Evolutionary conservation across 2,113 vertebrate species (phyloP).

Genomic region (Junco hyemalis): DNA sequence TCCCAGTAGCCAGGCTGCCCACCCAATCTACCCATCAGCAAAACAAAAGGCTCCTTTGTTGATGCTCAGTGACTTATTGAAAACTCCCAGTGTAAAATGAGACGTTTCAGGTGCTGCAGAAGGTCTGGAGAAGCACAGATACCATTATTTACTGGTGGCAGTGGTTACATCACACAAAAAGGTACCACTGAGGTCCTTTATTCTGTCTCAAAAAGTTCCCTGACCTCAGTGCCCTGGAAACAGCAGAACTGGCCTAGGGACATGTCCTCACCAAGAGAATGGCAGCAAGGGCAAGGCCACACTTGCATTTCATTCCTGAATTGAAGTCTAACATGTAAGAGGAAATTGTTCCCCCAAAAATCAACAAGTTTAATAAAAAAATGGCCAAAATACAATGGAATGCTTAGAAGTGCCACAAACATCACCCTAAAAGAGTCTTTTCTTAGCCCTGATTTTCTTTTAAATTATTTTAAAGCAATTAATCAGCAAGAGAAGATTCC

Average conservation of each 20-base stretch:
- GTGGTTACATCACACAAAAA: neutral
- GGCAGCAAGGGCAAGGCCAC: neutral
- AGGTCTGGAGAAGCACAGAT: neutral
- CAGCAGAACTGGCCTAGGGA: neutral
- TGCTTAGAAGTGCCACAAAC: rapidly evolving
- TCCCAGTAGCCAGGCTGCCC: neutral
- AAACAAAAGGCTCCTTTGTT: neutral
- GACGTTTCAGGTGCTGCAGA: neutral
- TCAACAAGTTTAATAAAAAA: neutral
- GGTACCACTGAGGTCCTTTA: neutral
- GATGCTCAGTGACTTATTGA: neutral
- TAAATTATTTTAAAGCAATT: neutral
- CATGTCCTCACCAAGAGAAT: neutral
- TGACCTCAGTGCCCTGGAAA: neutral
- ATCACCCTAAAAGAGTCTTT: neutral
- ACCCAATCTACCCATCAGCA: neutral
- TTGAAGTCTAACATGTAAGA: neutral
- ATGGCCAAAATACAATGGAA: neutral
- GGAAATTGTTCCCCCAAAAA: neutral
- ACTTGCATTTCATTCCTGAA: neutral
- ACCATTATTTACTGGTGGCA: neutral
- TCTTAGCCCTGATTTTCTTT: neutral
- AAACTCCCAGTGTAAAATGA: neutral
- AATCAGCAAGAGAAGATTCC: neutral
- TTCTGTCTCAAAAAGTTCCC: neutral